Conservation (phyloP, 64 coral and sea anemone species). For the Exaiptasia diaphana region DNA sequence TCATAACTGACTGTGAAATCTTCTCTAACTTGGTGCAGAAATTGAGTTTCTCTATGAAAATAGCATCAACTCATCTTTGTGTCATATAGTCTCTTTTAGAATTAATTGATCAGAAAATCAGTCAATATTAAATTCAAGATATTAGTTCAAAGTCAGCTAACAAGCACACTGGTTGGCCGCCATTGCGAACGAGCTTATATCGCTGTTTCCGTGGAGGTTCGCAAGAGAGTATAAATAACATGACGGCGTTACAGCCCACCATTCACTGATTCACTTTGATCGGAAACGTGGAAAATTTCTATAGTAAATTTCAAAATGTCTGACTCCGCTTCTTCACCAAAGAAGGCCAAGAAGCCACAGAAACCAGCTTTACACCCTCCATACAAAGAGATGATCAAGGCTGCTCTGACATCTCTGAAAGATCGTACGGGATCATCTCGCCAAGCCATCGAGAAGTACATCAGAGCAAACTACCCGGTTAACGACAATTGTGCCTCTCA, state of each 20-base stretch:
- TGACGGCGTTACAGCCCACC: not conserved
- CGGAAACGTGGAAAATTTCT: not conserved
- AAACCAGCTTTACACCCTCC: not conserved
- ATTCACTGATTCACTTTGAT: not conserved
- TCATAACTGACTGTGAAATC: not conserved
- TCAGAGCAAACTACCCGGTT: slow-evolving; percentile 44
- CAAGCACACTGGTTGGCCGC: not conserved
- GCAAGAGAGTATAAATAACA: not conserved
- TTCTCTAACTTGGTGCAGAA: not conserved
- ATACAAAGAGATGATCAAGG: slow-evolving; percentile 15
- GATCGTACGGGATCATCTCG: slow-evolving; percentile 33
- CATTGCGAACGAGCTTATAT: not conserved
- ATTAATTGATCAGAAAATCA: not conserved
- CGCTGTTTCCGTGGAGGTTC: not conserved
- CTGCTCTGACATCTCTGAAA: not conserved
- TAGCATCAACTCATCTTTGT: not conserved
- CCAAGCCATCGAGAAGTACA: slow-evolving; percentile 48
- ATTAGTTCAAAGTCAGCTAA: not conserved
- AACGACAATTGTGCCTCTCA: not conserved
- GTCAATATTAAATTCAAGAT: not conserved
- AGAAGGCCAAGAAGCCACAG: slow-evolving; percentile 5
- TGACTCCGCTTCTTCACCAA: not conserved
- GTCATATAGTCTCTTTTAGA: not conserved
- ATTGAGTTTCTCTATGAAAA: not conserved
- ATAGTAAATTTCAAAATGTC: not conserved